Conservation (phyloP, 2,888 invertebrate species). For the Platycheirus rosarum region DNA sequence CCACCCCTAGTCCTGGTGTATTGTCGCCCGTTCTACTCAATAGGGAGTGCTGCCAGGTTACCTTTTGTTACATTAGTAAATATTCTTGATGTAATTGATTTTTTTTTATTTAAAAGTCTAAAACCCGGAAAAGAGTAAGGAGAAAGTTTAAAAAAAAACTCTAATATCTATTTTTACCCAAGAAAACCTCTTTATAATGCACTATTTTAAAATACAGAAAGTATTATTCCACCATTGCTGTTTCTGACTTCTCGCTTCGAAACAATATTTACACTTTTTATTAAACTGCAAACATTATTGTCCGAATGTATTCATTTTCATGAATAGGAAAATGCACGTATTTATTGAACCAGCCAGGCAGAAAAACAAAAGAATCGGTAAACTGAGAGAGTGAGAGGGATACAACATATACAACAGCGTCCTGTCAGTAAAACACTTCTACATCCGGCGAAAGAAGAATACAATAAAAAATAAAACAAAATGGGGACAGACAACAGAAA, state of each 20-base stretch:
- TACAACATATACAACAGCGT: conserved; percentile 16
- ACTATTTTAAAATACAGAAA: no score
- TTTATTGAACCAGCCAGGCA: conserved; percentile 29
- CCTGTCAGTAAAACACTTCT: conserved; percentile 52
- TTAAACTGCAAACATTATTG: conserved; percentile 42
- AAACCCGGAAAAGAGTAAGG: no score
- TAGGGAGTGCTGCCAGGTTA: no score
- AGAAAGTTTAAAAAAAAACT: no score
- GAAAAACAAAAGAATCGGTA: conserved; percentile 32
- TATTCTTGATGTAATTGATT: no score
- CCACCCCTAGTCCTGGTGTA: no score
- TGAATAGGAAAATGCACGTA: conserved; percentile 50
- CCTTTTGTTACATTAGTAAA: no score
- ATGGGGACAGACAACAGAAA: conserved; percentile 5
- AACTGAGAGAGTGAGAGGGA: conserved; percentile 2
- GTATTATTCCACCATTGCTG: conserved; percentile 21
- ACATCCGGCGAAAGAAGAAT: conserved; percentile 56
- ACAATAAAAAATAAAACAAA: conserved; percentile 13
- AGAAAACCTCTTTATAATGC: no score
- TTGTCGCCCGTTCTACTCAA: no score
- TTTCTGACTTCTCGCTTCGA: conserved; percentile 32
- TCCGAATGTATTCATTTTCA: conserved; percentile 40
- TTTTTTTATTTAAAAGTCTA: no score
- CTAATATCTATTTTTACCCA: no score
- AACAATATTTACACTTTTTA: conserved; percentile 35